Percentiles rank a stretch among this genome's conserved stretches.
Evolutionary conservation across 2,888 invertebrate genomes (phyloP).

Genomic region (Callimorpha dominula): DNA sequence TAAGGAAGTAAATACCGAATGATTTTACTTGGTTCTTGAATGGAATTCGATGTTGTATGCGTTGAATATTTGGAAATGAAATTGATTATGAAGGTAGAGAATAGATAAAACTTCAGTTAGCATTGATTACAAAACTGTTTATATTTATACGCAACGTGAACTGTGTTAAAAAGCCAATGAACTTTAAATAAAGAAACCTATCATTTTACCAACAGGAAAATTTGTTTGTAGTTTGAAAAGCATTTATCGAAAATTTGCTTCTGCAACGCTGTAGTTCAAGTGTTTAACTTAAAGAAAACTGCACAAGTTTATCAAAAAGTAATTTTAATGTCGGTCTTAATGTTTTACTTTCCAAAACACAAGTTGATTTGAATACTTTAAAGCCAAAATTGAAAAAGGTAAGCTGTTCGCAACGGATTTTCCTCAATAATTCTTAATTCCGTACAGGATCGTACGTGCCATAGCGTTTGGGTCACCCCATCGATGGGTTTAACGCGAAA

Average conservation of each 20-base stretch:
- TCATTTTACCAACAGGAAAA: constrained; percentile 3
- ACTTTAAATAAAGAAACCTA: constrained; percentile 11
- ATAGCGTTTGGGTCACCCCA: constrained; percentile 40
- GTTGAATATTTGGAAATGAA: constrained; percentile 40
- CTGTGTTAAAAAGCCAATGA: background rate
- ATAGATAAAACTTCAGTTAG: too few relatives aligned
- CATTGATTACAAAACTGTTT: background rate
- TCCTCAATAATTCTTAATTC: constrained; percentile 47
- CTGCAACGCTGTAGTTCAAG: constrained; percentile 22
- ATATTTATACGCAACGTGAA: background rate
- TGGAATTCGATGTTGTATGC: constrained; percentile 44
- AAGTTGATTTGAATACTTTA: constrained; percentile 16
- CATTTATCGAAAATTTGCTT: constrained; percentile 11
- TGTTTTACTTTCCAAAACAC: constrained; percentile 17
- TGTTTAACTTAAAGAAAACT: constrained; percentile 20
- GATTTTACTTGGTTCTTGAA: constrained; percentile 44
- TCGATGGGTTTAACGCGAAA: constrained; percentile 44
- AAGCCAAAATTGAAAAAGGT: constrained; percentile 34
- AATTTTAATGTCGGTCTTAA: constrained; percentile 17
- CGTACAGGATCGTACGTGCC: constrained; percentile 45
- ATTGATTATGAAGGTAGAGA: constrained; percentile 15
- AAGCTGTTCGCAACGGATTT: constrained; percentile 25
- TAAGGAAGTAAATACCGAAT: too few relatives aligned
- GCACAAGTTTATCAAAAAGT: constrained; percentile 27
- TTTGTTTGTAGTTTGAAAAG: constrained; percentile 9